Conservation (phyloP, 2,888 invertebrate genomes). For the Melieria crassipennis region DNA sequence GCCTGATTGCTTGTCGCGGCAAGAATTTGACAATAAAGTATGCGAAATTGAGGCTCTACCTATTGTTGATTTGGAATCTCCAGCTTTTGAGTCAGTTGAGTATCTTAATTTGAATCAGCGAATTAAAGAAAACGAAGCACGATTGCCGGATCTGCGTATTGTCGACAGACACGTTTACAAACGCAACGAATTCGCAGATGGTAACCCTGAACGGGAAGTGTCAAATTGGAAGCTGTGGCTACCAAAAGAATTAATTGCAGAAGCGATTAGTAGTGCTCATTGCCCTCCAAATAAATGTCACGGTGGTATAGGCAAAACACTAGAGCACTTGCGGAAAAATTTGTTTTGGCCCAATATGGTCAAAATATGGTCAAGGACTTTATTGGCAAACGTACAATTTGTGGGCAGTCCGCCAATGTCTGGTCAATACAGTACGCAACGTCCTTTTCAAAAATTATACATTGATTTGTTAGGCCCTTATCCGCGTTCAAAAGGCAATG, state of each 20-base stretch:
- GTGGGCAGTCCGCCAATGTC: conserved; percentile 22
- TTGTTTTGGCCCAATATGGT: conserved; percentile 27
- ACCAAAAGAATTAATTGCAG: too few species aligned
- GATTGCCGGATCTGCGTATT: conserved; percentile 23
- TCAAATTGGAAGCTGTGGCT: too few species aligned
- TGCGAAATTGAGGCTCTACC: not conserved
- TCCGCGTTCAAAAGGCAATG: conserved; percentile 9
- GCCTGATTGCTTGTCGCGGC: conserved; percentile 14
- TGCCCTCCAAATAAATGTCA: conserved; percentile 22
- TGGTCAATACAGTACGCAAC: not conserved
- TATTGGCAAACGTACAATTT: conserved; percentile 10
- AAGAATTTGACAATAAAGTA: not conserved
- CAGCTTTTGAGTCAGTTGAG: conserved; percentile 7
- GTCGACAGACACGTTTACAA: conserved; percentile 13
- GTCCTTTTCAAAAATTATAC: conserved; percentile 20
- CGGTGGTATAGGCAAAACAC: conserved; percentile 23
- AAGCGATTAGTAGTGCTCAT: conserved; percentile 1
- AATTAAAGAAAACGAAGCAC: not conserved
- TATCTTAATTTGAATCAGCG: not conserved
- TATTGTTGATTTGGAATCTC: not conserved
- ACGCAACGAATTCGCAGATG: not conserved
- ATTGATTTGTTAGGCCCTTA: conserved; percentile 37
- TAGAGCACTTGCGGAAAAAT: conserved; percentile 19
- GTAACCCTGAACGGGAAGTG: too few species aligned
- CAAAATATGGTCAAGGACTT: conserved; percentile 12